Conservation (phyloP, 2,113 vertebrate genomes). For the Hippocampus guttulatus region DNA sequence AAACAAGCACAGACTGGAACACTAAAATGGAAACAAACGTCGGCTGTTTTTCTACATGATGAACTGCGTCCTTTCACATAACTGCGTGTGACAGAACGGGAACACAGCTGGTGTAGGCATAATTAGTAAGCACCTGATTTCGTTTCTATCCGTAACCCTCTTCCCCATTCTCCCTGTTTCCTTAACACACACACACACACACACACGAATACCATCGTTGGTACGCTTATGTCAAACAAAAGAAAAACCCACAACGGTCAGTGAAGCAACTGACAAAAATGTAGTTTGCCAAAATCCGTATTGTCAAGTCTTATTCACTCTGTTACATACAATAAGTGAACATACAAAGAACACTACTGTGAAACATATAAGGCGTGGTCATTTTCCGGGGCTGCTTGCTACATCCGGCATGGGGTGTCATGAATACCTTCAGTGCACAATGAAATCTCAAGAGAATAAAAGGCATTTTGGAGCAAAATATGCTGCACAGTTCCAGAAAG, state of each 20-base stretch:
- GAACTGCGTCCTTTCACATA: conserved; percentile 27
- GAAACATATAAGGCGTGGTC: too few species aligned
- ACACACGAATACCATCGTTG: neutral
- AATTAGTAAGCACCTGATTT: conserved; percentile 23
- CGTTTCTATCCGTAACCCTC: conserved; percentile 23
- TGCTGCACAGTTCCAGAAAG: too few species aligned
- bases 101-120: conserved; percentile 44
- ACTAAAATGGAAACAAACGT: conserved; percentile 47
- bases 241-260: neutral
- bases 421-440: too few species aligned
- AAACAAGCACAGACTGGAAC: conserved; percentile 69
- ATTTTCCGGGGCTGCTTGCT: too few species aligned
- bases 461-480: too few species aligned
- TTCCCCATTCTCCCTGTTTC: conserved; percentile 11
- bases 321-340: neutral
- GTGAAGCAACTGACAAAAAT: neutral
- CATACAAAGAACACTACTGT: too few species aligned
- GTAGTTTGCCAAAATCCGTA: neutral
- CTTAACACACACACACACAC: neutral
- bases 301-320: neutral
- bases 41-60: conserved; percentile 35
- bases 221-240: neutral
- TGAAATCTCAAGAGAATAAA: too few species aligned
- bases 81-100: conserved; percentile 30
- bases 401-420: too few species aligned